Conservation (phyloP, 2,888 invertebrate species). For the Holacanthella duospinosa region DNA sequence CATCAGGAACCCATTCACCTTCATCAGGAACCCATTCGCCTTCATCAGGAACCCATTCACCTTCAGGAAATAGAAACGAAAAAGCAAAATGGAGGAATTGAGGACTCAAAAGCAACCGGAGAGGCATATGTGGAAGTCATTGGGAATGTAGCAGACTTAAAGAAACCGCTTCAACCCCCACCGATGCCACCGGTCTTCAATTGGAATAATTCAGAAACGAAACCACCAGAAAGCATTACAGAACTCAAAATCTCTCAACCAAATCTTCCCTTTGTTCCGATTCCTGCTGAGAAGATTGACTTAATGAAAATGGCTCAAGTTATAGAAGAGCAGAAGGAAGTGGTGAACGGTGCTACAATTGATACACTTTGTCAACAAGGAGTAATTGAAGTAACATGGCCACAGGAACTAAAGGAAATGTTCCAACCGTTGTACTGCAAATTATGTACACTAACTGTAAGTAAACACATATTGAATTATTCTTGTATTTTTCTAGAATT, state of each 20-base stretch:
- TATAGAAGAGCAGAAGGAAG: slow-evolving; percentile 19
- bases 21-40: too few species aligned
- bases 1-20: too few species aligned
- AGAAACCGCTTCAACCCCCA: slow-evolving; percentile 19
- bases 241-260: slow-evolving; percentile 13
- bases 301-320: slow-evolving; percentile 23
- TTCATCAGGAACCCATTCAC: too few species aligned
- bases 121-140: too few species aligned
- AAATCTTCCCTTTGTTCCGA: slow-evolving; percentile 23
- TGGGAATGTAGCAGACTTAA: too few species aligned
- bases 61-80: too few species aligned
- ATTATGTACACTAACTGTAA: slow-evolving; percentile 27
- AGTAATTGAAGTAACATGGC: slow-evolving; percentile 20
- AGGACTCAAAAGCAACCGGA: too few species aligned
- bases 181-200: slow-evolving; percentile 33
- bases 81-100: too few species aligned
- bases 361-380: slow-evolving; percentile 18
- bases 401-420: slow-evolving; percentile 24
- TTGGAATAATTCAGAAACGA: slow-evolving; percentile 13
- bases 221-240: slow-evolving; percentile 6
- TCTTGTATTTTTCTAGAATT: background rate
- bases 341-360: slow-evolving; percentile 5
- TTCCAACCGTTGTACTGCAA: slow-evolving; percentile 33
- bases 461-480: background rate
- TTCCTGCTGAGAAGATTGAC: slow-evolving; percentile 18